A percentile compares a stretch with the other conserved stretches of the same genome.
phyloP scores from a whole-genome alignment of 2,797 vertebrate genomes.

The Hippocampus kuda region DNA sequence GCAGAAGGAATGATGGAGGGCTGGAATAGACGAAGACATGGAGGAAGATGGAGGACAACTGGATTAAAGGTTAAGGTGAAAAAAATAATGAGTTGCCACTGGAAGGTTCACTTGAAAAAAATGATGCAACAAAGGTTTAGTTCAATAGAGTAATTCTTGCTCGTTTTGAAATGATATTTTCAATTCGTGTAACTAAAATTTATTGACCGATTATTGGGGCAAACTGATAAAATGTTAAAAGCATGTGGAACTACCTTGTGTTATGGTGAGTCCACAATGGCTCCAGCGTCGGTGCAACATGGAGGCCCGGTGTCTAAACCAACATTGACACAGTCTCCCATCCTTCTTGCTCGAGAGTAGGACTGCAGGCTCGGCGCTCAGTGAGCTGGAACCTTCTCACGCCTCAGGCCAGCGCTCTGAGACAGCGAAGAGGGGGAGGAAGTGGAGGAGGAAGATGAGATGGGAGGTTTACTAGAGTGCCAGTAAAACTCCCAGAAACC shows the following conservation, averaged over 20 bases:
- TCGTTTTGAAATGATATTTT: no score
- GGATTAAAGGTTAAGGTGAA: neutral
- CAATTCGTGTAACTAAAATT: no score
- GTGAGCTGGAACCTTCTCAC: constrained; percentile 58
- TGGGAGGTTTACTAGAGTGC: constrained; percentile 3
- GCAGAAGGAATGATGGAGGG: neutral
- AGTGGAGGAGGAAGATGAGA: constrained; percentile 7
- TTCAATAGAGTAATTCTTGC: no score
- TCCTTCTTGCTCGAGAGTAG: constrained; percentile 20
- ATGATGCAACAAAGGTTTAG: no score
- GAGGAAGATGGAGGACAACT: neutral
- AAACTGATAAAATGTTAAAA: no score
- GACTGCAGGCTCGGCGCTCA: constrained; percentile 55
- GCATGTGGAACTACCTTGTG: neutral
- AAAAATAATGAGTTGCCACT: no score
- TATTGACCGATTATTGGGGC: no score
- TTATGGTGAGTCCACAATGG: neutral
- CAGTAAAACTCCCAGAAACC: constrained; percentile 29
- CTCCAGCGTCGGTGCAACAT: neutral
- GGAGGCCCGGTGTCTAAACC: neutral
- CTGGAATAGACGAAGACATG: neutral
- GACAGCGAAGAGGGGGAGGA: constrained; percentile 21
- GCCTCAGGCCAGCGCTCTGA: constrained; percentile 52
- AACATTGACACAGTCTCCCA: constrained; percentile 5
- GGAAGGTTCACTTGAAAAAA: neutral